phyloP scores from a whole-genome alignment of 2,888 invertebrate genomes.

The Nemotelus nigrinus region DNA sequence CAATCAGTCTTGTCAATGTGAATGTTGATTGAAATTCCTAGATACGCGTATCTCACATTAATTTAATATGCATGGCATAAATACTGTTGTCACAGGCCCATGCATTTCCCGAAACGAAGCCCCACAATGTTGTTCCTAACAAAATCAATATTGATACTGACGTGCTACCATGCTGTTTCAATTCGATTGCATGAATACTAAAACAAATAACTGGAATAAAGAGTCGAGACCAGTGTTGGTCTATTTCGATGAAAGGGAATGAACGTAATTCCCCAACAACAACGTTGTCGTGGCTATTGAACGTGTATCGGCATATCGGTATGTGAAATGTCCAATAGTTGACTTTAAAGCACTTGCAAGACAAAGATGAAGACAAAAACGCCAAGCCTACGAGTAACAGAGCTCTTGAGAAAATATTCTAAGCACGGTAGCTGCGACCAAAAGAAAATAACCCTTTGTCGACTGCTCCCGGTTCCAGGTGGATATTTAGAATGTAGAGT shows the following conservation, averaged over 20 bases:
- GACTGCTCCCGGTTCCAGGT: background rate
- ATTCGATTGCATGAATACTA: background rate
- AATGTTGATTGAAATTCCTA: too few species aligned
- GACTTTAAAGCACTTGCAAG: too few species aligned
- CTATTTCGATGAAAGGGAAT: background rate
- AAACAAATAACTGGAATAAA: background rate
- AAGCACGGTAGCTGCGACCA: slow-evolving; percentile 3
- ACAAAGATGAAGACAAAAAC: too few species aligned
- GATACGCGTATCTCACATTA: background rate
- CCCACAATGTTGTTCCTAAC: background rate
- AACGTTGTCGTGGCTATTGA: background rate
- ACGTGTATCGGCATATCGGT: too few species aligned
- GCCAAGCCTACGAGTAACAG: background rate
- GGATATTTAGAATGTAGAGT: slow-evolving; percentile 11
- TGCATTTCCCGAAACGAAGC: background rate
- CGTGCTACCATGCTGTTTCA: background rate
- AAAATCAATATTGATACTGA: background rate
- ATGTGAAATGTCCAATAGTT: too few species aligned
- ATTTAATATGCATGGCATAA: background rate
- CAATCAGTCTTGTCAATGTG: too few species aligned
- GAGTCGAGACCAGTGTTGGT: background rate
- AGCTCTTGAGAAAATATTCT: slow-evolving; percentile 6
- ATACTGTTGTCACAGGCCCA: background rate
- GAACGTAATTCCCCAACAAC: background rate
- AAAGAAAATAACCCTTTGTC: slow-evolving; percentile 20